Evolutionary conservation across 1,140 invertebrate genomes (phyloP).

Genomic region (Sesamia nonagrioides): DNA sequence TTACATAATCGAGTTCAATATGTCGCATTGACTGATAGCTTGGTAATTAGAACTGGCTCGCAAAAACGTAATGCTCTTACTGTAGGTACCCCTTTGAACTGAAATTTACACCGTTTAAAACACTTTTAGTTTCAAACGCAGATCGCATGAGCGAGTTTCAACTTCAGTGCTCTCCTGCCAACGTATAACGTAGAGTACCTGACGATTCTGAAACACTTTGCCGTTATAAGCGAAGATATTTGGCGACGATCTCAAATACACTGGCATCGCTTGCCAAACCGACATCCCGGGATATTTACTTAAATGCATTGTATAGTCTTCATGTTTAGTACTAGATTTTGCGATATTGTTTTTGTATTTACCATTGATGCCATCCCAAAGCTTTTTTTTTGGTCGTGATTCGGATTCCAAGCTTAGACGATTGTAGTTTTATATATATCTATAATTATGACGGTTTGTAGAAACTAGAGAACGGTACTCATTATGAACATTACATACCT

Average conservation of each 20-base stretch:
- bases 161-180: constrained; percentile 12
- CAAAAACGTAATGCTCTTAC: neutral
- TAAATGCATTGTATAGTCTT: neutral
- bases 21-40: constrained; percentile 9
- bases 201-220: constrained; percentile 33
- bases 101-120: neutral
- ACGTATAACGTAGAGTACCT: constrained; percentile 6
- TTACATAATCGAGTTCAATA: neutral
- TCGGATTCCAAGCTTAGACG: no score
- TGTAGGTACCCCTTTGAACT: neutral
- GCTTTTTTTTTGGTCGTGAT: no score
- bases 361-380: neutral
- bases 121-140: constrained; percentile 1
- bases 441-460: no score
- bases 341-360: constrained; percentile 12
- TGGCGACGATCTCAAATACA: constrained; percentile 20
- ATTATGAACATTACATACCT: no score
- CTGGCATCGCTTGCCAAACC: constrained; percentile 20
- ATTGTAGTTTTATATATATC: no score
- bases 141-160: constrained; percentile 10
- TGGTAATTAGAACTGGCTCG: neutral
- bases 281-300: constrained; percentile 15
- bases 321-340: neutral
- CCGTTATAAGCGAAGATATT: constrained; percentile 28
- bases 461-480: no score